Conservation (phyloP, 2,113 vertebrate species). For the Coracopsis vasa region DNA sequence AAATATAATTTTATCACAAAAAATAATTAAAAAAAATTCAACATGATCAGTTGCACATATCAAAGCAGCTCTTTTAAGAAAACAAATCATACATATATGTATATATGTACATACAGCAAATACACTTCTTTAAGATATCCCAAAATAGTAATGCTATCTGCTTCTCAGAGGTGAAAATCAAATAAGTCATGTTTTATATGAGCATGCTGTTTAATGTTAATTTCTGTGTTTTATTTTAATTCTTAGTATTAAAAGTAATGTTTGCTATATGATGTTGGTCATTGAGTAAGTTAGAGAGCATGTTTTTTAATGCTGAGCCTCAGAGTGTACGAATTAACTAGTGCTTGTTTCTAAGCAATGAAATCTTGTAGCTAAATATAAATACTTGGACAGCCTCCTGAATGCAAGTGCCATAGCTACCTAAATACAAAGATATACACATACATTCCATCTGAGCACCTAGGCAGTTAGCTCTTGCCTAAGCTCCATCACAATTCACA, state of each 20-base stretch:
- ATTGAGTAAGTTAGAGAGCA: neutral
- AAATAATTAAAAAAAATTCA: neutral
- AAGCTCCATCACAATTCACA: neutral
- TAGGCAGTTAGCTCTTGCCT: neutral
- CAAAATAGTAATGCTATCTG: neutral
- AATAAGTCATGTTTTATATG: accelerated
- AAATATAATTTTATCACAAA: neutral
- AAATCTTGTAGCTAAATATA: neutral
- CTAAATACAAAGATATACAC: neutral
- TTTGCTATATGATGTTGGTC: neutral
- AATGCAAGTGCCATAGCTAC: neutral
- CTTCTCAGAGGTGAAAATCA: neutral
- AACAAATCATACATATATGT: neutral
- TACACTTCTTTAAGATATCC: accelerated
- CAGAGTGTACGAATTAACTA: neutral
- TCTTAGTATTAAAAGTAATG: neutral
- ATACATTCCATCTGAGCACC: neutral
- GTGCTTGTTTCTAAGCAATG: neutral
- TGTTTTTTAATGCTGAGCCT: neutral
- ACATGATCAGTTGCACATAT: neutral
- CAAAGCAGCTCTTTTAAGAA: neutral
- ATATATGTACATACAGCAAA: neutral
- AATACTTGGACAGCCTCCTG: neutral
- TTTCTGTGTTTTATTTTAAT: neutral
- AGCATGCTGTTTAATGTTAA: neutral